Evolutionary conservation across 2,888 invertebrate species (phyloP), one percentile per base, ranked within the genome.

Genomic region (Tenthredo notha): DNA sequence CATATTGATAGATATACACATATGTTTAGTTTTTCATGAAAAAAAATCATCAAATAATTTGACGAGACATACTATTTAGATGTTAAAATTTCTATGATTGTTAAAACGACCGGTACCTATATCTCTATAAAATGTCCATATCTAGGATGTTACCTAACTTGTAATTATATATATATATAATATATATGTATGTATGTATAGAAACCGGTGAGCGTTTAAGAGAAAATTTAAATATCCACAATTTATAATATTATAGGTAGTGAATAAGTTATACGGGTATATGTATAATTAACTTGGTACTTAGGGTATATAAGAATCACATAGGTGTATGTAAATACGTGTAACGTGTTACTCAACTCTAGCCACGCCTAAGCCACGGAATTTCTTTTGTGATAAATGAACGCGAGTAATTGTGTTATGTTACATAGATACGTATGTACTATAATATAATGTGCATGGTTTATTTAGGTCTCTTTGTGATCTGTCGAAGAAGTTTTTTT

Each of bases 301-400:
- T 18, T 50, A 2, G 25, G 25, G 7, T 7, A 9, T 1, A 25
- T 18, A 12, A 21, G 33, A 50, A 5, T 50, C 15, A 15, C 18
- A 33, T 12, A 2, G 5, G n/a, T 7, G n/a, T 2, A 37, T 37
- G 37, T 37, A 37, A 7, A 7, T 77, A 74, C 29, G 54, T 33
- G 50, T 77, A 54, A 54, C 54, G 77, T 33, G 33, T 77, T 77
- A 54, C 77, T n/a, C 54, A 77, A 77, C 77, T 29, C 77, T 29
- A 47, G 54, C 50, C 77, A 54, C 77, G 29, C 77, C 47, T 54
- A 33, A 47, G 54, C n/a, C n/a, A n/a, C n/a, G n/a, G 54, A 77
- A 77, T 50, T 77, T 54, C 47, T 50, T 54, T 77, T 33, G 54
- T 54, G 77, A 54, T 77, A 15, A 50, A 77, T 47, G 12, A 33